Evolutionary conservation across 64 coral and sea anemone genomes (phyloP), one percentile per base, ranked within the genome.

Genomic region (Montipora foliosa): DNA sequence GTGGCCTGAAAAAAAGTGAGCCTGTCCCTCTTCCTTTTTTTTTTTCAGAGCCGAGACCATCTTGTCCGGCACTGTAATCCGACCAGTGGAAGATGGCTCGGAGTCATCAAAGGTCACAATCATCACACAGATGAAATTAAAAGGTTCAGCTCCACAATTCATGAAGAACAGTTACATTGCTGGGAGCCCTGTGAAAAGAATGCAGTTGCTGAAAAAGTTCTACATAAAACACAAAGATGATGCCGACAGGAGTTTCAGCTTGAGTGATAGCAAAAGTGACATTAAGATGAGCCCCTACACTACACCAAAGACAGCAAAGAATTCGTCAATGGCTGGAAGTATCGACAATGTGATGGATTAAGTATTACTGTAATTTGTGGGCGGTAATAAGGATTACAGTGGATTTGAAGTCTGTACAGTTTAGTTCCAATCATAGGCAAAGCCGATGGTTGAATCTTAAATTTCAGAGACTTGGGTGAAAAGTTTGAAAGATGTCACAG

Each of bases 141-240:
- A 49, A 49, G 82, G 82, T 17, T 86, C 82, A 19, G 82, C 82
- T 22, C 82, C 82, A 49, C 82, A 86, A 46, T 86, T 86, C 47
- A 67, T 86, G 62, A 86, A 86, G 46, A 86, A 86, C 66, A 86
- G 82, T 50, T 86, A 86, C 62, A 49, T 86, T 9, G 46, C 82
- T 49, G 62, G 46, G 15, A 86, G 19, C 8, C 82, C 82, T 86
- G 44, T 86, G 82, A 86, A 86, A 51, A 45, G 82, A 72, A 86
- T 86, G 82, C 82, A 86, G 7, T 4, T 86, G 82, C 7, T 86
- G 64, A 86, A 20, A 64, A 86, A 86, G 19, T 86, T 71, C 8
- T 86, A 86, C 47, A 69, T 86, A 16, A 86, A 86, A 86, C 66
- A 71, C 82, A 71, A 89, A 16, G 73, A 37, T 17, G 72, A 89